A percentile compares a stretch with the other conserved stretches of the same genome.
Evolutionary conservation across 2,797 vertebrate species (phyloP).

Genomic region (Aplochiton taeniatus): DNA sequence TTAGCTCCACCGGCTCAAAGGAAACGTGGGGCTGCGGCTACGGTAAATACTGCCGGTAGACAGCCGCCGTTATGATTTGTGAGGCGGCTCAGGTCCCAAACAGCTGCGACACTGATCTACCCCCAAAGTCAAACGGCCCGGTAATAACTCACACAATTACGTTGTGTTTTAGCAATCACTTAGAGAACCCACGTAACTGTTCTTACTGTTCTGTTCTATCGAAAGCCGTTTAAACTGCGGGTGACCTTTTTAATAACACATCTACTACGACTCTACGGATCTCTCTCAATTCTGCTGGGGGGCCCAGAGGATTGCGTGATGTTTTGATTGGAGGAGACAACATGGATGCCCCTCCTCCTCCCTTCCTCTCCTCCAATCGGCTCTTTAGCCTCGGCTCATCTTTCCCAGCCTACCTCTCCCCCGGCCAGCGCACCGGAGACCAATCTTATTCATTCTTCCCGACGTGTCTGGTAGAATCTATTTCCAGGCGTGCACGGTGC

Average conservation of each 20-base stretch:
- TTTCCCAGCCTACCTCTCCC: slow-evolving; percentile 1
- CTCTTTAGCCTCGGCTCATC: slow-evolving; percentile 7
- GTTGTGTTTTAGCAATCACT: slow-evolving; percentile 54
- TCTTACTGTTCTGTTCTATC: slow-evolving; percentile 38
- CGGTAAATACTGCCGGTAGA: slow-evolving; percentile 52
- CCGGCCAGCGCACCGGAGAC: slow-evolving; percentile 4
- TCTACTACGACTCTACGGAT: slow-evolving; percentile 26
- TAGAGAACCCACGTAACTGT: slow-evolving; percentile 32
- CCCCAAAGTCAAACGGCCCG: slow-evolving; percentile 42
- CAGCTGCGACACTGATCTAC: slow-evolving; percentile 70
- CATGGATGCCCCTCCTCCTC: slow-evolving; percentile 17
- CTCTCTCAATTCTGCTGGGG: slow-evolving; percentile 4
- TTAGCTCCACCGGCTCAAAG: slow-evolving; percentile 31
- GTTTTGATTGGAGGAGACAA: slow-evolving; percentile 43
- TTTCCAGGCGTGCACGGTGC: slow-evolving; percentile 19
- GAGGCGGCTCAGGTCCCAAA: slow-evolving; percentile 58
- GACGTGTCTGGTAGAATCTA: slow-evolving; percentile 29
- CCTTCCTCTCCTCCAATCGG: slow-evolving; percentile 12
- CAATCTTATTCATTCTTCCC: slow-evolving; percentile 42
- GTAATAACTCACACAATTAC: slow-evolving; percentile 62
- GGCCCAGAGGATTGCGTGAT: slow-evolving; percentile 41
- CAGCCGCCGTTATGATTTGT: slow-evolving; percentile 65
- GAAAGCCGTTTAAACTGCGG: slow-evolving; percentile 58
- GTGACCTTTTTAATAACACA: slow-evolving; percentile 58
- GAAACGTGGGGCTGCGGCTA: slow-evolving; percentile 46